These are phyloP conservation scores for Odobenus rosmarus DNA, from an alignment of 2,113 vertebrate species.

Conservation along the genomic window DNA sequence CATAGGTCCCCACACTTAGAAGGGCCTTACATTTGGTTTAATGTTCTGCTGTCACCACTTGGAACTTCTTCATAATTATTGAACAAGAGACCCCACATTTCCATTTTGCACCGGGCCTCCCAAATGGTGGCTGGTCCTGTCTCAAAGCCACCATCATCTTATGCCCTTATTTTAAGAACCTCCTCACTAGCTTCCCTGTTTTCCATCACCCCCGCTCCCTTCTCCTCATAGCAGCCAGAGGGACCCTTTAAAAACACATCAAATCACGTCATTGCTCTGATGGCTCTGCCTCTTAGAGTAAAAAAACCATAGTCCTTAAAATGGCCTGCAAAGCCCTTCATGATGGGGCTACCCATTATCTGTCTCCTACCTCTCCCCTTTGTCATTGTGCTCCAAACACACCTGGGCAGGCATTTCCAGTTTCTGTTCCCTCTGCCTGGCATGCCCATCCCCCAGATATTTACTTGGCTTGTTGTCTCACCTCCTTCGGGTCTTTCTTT, in stretches of 20 bases:
- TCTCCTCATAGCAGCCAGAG: neutral
- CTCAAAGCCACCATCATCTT: neutral
- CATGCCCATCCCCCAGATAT: neutral
- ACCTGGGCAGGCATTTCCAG: neutral
- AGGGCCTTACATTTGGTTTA: neutral
- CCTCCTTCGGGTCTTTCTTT: neutral
- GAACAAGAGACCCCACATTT: neutral
- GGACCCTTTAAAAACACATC: slow-evolving; percentile 40
- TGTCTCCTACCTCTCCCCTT: neutral
- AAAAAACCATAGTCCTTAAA: neutral
- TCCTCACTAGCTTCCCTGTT: neutral
- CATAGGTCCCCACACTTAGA: neutral
- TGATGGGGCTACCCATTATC: neutral
- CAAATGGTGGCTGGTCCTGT: neutral
- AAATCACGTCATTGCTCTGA: neutral
- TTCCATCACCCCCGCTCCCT: neutral
- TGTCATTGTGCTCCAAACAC: neutral
- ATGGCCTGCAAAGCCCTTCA: neutral
- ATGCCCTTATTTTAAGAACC: neutral
- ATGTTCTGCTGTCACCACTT: neutral
- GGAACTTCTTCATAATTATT: neutral
- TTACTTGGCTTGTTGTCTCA: neutral
- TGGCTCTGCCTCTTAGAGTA: neutral
- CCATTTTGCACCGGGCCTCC: too few relatives aligned
- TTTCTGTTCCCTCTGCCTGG: neutral